Evolutionary conservation across 2,113 vertebrate genomes (phyloP).

Genomic region (Dromiciops gliroides): DNA sequence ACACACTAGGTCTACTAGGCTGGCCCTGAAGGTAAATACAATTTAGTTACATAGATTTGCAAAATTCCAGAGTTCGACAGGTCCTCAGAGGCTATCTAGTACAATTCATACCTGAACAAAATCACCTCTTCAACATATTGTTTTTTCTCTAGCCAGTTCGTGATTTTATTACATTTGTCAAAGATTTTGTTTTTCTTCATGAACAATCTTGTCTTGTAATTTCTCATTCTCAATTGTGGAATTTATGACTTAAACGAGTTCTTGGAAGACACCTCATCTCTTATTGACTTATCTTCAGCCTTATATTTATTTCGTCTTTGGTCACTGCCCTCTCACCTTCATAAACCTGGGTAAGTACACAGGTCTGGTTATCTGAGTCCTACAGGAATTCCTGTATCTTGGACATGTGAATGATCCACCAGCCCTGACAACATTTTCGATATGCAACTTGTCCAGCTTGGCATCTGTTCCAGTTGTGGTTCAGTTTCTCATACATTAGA

Average conservation of each 20-base stretch:
- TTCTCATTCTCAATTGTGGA: not conserved
- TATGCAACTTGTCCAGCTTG: conserved; percentile 85
- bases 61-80: not conserved
- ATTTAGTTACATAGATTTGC: not conserved
- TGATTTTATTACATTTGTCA: not conserved
- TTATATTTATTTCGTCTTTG: conserved; percentile 29
- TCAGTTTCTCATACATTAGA: not conserved
- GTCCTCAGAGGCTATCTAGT: not conserved
- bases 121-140: not conserved
- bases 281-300: not conserved
- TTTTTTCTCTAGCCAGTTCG: not conserved
- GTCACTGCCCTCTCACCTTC: conserved; percentile 54
- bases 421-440: conserved; percentile 84
- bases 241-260: not conserved
- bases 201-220: not conserved
- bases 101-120: not conserved
- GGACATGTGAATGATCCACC: conserved; percentile 87
- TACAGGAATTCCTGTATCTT: conserved; percentile 89
- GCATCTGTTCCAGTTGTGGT: not conserved
- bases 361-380: conserved; percentile 85
- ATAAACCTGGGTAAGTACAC: conserved; percentile 80
- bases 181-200: not conserved
- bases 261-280: not conserved
- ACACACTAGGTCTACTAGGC: not conserved
- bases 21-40: not conserved